Evolutionary conservation across 2,888 invertebrate species (phyloP), one percentile per base, ranked within the genome.

Genomic region (Lucinisca nassula): DNA sequence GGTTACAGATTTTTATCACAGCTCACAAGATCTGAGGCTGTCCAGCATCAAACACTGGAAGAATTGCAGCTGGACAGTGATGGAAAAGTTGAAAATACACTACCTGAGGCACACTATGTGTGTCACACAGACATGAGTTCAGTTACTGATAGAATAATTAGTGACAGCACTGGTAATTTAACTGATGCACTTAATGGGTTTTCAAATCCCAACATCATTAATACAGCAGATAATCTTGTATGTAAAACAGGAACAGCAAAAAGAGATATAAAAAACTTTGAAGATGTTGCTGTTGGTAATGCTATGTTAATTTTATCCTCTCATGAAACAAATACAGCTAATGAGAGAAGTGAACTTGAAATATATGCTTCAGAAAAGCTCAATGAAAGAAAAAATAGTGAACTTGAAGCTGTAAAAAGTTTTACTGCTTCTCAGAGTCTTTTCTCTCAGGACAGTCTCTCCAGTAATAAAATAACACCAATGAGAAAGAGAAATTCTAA

Each of bases 1-100:
- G 84, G 79, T 55, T 90, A 79, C 73, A 76, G 81, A 45, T 32
- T 90, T 14, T 78, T 90, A 32, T 84, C 90, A 6, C 90, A 90
- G 84, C 72, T 85, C 17, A 72, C 79, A 30, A 74, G 74, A 49
- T 2, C 10, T 35, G 67, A 67, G 32, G 67, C 67, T 35, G n/a
- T 35, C 17, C 32, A 21, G 4, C 14, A 35, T 17, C 30, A 67
- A 67, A 55, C 8, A 8, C 8, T 12, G 8, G 55, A 55, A 8
- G 21, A 21, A 4, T 55, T 55, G 21, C n/a, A n/a, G n/a, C n/a
- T n/a, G n/a, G n/a, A n/a, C n/a, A n/a, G n/a, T n/a, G n/a, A n/a
- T n/a, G n/a, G n/a, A n/a, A n/a, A n/a, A n/a, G n/a, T n/a, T n/a
- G n/a, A n/a, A n/a, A n/a, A n/a, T n/a, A n/a, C n/a, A n/a, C n/a